Conservation (phyloP, 2,888 invertebrate genomes). For the Lycophotia porphyrea region DNA sequence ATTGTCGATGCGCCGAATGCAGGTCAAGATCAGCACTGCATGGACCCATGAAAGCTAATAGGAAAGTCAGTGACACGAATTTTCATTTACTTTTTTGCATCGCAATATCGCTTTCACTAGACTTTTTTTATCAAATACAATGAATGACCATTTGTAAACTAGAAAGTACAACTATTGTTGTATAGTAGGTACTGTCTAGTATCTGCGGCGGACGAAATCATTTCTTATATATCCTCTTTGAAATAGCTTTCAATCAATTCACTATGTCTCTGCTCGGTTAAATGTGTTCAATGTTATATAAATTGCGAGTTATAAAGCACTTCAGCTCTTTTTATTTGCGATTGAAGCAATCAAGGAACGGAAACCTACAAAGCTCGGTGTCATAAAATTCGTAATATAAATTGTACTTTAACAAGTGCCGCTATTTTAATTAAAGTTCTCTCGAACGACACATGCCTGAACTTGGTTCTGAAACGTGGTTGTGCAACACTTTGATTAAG, state of each 20-base stretch:
- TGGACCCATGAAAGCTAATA: conserved; percentile 79
- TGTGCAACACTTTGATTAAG: conserved; percentile 46
- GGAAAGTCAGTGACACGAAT: conserved; percentile 89
- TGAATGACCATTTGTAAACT: conserved; percentile 86
- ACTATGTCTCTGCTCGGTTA: conserved; percentile 74
- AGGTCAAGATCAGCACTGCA: conserved; percentile 80
- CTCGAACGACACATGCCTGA: conserved; percentile 67
- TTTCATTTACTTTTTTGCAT: conserved; percentile 88
- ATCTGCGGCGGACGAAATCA: conserved; percentile 72
- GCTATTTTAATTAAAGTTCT: conserved; percentile 79
- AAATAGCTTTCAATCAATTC: conserved; percentile 76
- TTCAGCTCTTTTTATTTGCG: conserved; percentile 56
- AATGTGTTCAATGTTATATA: conserved; percentile 71
- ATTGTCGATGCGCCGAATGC: conserved; percentile 71
- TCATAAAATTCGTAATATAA: conserved; percentile 73
- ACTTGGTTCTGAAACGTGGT: conserved; percentile 56
- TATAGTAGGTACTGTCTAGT: conserved; percentile 70
- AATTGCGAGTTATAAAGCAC: conserved; percentile 71
- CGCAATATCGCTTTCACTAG: conserved; percentile 88
- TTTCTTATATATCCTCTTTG: conserved; percentile 79
- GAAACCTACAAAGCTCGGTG: conserved; percentile 66
- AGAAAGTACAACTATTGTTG: conserved; percentile 87
- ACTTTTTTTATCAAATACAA: conserved; percentile 85
- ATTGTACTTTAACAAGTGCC: conserved; percentile 73
- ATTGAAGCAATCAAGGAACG: conserved; percentile 72